phyloP scores from a whole-genome alignment of 2,113 vertebrate genomes.

The Aptenodytes patagonicus region DNA sequence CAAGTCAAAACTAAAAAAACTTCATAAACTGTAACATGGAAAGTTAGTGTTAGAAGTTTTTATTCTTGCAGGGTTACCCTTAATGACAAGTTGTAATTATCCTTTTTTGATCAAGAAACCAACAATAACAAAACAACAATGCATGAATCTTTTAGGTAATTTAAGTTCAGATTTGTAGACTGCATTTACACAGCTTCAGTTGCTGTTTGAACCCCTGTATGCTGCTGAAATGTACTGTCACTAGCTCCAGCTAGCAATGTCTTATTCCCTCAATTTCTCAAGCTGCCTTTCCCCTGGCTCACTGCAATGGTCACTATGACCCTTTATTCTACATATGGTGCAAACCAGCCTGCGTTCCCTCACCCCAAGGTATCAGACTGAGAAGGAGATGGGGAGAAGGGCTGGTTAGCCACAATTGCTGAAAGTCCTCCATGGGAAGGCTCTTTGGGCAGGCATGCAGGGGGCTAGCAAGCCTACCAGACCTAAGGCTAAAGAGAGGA shows the following conservation, averaged over 20 bases:
- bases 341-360: neutral
- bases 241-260: neutral
- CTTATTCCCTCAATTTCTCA: neutral
- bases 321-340: neutral
- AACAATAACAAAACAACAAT: neutral
- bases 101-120: neutral
- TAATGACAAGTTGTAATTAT: neutral
- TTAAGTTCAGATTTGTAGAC: neutral
- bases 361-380: neutral
- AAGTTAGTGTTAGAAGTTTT: neutral
- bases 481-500: neutral
- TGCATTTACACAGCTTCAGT: neutral
- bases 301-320: neutral
- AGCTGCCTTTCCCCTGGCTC: neutral
- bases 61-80: neutral
- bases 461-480: neutral
- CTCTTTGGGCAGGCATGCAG: neutral
- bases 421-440: rapidly evolving
- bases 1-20: neutral
- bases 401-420: neutral
- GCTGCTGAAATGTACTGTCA: neutral
- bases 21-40: neutral
- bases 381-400: neutral
- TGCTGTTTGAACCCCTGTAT: neutral
- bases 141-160: neutral